phyloP scores from a whole-genome alignment of 1,140 invertebrate species.

The Halictus rubicundus region DNA sequence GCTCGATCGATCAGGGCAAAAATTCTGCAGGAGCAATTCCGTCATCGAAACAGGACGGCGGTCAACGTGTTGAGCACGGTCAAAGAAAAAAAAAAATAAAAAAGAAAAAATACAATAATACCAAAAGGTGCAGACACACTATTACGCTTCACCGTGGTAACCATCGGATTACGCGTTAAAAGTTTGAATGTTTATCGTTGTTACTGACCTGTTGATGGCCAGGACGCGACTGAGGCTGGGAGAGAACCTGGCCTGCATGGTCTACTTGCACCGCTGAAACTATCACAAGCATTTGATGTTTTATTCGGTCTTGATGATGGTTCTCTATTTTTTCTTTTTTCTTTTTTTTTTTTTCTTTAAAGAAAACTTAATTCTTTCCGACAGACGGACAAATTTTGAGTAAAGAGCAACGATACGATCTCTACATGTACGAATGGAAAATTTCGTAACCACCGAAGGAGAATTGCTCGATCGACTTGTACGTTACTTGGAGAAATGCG shows the following conservation, averaged over 20 bases:
- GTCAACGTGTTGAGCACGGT: background rate
- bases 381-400: slow-evolving; percentile 4
- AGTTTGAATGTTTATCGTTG: slow-evolving; percentile 69
- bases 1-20: too few relatives aligned
- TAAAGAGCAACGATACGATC: background rate
- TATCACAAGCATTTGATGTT: slow-evolving; percentile 78
- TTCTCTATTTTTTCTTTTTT: slow-evolving; percentile 40
- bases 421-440: slow-evolving; percentile 2
- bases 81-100: too few relatives aligned
- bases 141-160: slow-evolving; percentile 8
- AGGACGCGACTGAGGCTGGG: slow-evolving; percentile 79
- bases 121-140: background rate
- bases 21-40: too few relatives aligned
- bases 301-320: slow-evolving; percentile 68
- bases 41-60: too few relatives aligned
- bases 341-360: background rate
- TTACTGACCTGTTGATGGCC: slow-evolving; percentile 80
- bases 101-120: background rate
- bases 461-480: slow-evolving; percentile 63
- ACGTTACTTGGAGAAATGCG: slow-evolving; percentile 48
- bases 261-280: slow-evolving; percentile 80
- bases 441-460: slow-evolving; percentile 12
- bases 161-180: slow-evolving; percentile 32
- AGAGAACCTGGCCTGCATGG: slow-evolving; percentile 80
- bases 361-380: background rate